Conservation (phyloP, 2,113 vertebrate species). For the Natator depressus region DNA sequence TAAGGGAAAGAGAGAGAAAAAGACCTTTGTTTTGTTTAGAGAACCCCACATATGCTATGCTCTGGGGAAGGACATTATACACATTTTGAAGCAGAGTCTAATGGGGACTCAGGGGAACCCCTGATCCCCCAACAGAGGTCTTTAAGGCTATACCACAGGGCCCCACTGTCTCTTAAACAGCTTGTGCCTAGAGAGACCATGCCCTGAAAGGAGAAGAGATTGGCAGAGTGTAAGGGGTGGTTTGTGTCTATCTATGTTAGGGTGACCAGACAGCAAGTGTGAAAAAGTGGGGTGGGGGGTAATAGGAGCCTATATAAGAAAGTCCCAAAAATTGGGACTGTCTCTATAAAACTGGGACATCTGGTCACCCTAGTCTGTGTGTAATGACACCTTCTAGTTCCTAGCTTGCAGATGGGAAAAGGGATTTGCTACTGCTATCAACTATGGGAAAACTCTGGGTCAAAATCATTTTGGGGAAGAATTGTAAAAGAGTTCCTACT, state of each 20-base stretch:
- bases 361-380: not conserved
- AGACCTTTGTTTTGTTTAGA: not conserved
- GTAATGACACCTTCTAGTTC: not conserved
- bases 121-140: not conserved
- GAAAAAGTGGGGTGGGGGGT: no score
- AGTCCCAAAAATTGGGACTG: no score
- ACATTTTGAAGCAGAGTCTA: not conserved
- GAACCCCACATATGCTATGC: not conserved
- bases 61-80: no score
- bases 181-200: not conserved
- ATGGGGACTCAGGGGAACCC: not conserved
- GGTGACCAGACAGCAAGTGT: no score
- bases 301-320: no score
- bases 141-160: not conserved
- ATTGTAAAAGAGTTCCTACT: no score
- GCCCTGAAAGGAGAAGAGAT: not conserved
- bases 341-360: no score
- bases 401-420: not conserved
- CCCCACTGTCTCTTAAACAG: not conserved
- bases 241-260: not conserved
- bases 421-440: accelerated
- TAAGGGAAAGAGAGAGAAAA: no score
- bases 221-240: not conserved
- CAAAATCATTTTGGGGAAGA: no score
- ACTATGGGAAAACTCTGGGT: not conserved